A percentile compares a stretch with the other conserved stretches of the same genome.
These are phyloP conservation scores for Rhinella marina DNA, from an alignment of 2,797 vertebrate species.

Conservation along the genomic window DNA sequence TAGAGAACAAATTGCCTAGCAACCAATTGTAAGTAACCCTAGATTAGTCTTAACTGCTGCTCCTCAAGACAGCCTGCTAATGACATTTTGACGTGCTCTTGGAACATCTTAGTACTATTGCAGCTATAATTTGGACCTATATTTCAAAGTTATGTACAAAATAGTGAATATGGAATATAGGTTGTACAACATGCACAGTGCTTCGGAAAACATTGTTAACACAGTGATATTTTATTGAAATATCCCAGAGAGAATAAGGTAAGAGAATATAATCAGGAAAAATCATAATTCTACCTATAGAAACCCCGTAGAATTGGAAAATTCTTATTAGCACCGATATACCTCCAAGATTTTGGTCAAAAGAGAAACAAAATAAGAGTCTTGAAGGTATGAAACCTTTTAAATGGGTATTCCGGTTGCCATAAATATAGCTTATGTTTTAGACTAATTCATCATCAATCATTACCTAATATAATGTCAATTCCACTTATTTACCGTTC, in stretches of 20 bases:
- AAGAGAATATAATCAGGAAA: no score
- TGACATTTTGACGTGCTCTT: background rate
- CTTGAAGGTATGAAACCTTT: no score
- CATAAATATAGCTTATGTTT: no score
- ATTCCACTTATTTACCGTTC: no score
- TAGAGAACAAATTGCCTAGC: constrained; percentile 28
- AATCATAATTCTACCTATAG: no score
- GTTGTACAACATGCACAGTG: background rate
- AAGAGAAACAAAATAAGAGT: no score
- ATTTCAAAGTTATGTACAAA: background rate
- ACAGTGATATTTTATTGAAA: background rate
- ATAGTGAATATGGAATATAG: background rate
- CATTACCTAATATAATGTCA: no score
- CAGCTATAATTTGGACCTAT: background rate
- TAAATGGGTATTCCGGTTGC: no score
- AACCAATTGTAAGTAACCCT: constrained; percentile 27
- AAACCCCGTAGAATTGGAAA: no score
- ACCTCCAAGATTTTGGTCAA: no score
- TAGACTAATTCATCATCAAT: no score
- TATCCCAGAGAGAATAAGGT: background rate
- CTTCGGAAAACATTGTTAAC: background rate
- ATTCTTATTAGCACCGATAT: no score
- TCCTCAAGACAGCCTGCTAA: background rate
- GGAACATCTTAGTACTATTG: background rate
- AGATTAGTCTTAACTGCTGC: constrained; percentile 11